Percentiles rank a stretch among this genome's conserved stretches.
Conservation (phyloP, 2,888 invertebrate species). For the Brenthis ino region DNA sequence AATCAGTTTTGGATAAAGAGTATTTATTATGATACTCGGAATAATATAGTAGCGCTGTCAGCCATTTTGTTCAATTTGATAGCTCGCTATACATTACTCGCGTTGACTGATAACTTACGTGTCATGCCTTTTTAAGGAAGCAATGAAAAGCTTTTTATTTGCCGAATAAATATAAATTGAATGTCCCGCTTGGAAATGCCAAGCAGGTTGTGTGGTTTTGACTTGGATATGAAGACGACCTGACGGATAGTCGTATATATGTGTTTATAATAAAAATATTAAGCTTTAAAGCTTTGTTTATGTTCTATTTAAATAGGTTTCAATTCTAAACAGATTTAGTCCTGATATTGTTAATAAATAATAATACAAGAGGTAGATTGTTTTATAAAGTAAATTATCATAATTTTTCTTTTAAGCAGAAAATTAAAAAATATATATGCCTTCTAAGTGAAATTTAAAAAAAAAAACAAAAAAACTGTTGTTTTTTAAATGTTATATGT, state of each 20-base stretch:
- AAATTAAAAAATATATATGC: too few relatives aligned
- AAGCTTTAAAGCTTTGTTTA: too few relatives aligned
- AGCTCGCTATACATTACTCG: slow-evolving; percentile 35
- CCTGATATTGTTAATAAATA: too few relatives aligned
- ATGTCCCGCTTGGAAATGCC: slow-evolving; percentile 11
- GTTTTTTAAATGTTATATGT: too few relatives aligned
- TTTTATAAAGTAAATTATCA: too few relatives aligned
- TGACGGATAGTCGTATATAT: slow-evolving; percentile 2
- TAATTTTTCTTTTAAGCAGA: too few relatives aligned
- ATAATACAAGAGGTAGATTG: too few relatives aligned
- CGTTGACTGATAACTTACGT: slow-evolving; percentile 35
- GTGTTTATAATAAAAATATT: too few relatives aligned
- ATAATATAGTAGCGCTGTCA: slow-evolving; percentile 35
- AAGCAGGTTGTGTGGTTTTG: slow-evolving; percentile 27
- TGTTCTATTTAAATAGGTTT: too few relatives aligned
- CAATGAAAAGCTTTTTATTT: slow-evolving; percentile 31
- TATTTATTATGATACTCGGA: slow-evolving; percentile 24
- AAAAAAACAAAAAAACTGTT: too few relatives aligned
- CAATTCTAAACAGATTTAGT: too few relatives aligned
- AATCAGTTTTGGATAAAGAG: slow-evolving; percentile 2
- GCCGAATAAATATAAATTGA: slow-evolving; percentile 24
- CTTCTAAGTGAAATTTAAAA: too few relatives aligned
- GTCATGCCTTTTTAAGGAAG: slow-evolving; percentile 32
- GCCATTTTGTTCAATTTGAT: slow-evolving; percentile 36
- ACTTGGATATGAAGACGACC: slow-evolving; percentile 19